Evolutionary conservation across 2,113 vertebrate species (phyloP).

Genomic region (Lasiurus borealis): DNA sequence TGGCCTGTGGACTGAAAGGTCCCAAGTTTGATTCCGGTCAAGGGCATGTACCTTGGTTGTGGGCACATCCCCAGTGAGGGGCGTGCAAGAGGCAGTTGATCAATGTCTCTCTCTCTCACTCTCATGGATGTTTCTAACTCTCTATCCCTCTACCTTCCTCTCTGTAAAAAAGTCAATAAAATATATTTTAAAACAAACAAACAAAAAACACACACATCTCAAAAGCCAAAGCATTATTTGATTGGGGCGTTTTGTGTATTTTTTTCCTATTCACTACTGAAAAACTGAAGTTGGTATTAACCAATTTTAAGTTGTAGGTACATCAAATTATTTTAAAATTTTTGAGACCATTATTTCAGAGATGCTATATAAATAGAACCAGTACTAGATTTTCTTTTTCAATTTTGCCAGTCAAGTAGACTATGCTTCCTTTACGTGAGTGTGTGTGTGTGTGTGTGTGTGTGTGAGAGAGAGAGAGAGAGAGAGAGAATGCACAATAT

Average conservation of each 20-base stretch:
- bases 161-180: too few species aligned
- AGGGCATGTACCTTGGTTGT: too few species aligned
- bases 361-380: slow-evolving; percentile 19
- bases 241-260: background rate
- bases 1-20: too few species aligned
- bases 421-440: background rate
- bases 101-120: too few species aligned
- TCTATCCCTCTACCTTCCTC: too few species aligned
- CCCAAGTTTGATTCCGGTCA: too few species aligned
- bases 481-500: background rate
- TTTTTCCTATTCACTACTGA: background rate
- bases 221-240: slow-evolving; percentile 1
- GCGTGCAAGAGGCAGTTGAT: too few species aligned
- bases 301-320: slow-evolving; percentile 3
- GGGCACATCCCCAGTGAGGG: too few species aligned
- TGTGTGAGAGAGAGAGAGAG: too few species aligned
- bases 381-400: slow-evolving; percentile 37
- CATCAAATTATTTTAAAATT: slow-evolving; percentile 22
- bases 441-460: too few species aligned
- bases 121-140: too few species aligned
- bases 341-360: slow-evolving; percentile 39
- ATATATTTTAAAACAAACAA: too few species aligned
- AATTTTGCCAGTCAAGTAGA: background rate
- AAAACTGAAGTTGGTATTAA: slow-evolving; percentile 12
- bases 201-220: background rate